These are phyloP conservation scores for Artibeus lituratus DNA, from an alignment of 2,797 vertebrate genomes.

Conservation along the genomic window DNA sequence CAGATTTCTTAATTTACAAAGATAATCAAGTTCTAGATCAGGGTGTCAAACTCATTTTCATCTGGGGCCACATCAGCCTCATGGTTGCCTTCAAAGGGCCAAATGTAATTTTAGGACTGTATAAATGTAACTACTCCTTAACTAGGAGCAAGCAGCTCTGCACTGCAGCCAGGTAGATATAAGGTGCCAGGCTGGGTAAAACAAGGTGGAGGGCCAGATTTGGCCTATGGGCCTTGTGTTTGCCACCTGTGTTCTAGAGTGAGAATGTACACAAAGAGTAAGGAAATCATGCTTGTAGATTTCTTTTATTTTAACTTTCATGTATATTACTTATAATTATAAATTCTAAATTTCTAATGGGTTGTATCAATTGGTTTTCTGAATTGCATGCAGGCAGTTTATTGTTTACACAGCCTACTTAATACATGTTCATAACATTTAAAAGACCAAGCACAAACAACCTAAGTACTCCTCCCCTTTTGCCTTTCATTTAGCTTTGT, in stretches of 20 bases:
- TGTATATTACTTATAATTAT: conserved; percentile 6
- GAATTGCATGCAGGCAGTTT: not conserved
- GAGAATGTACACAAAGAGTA: not conserved
- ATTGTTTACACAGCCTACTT: not conserved
- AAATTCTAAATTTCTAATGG: not conserved
- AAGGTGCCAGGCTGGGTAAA: too few species aligned
- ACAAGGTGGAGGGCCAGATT: too few species aligned
- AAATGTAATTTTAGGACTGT: too few species aligned
- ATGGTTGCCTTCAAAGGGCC: too few species aligned
- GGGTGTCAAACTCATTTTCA: too few species aligned
- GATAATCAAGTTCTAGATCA: not conserved
- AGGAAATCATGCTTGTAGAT: not conserved
- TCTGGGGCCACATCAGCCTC: too few species aligned
- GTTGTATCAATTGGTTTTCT: not conserved
- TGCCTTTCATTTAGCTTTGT: not conserved
- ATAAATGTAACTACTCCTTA: too few species aligned
- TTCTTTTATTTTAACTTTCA: conserved; percentile 27
- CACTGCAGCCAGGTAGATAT: too few species aligned
- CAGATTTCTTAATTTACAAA: conserved; percentile 13
- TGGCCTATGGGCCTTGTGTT: too few species aligned
- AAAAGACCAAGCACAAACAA: not conserved
- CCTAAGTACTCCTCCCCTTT: not conserved
- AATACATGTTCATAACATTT: not conserved
- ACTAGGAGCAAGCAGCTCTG: too few species aligned
- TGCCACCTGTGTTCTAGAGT: not conserved